Evolutionary conservation across 2,113 vertebrate species (phyloP), one percentile per base, ranked within the genome.

Genomic region (Chamaetylas fuelleborni): DNA sequence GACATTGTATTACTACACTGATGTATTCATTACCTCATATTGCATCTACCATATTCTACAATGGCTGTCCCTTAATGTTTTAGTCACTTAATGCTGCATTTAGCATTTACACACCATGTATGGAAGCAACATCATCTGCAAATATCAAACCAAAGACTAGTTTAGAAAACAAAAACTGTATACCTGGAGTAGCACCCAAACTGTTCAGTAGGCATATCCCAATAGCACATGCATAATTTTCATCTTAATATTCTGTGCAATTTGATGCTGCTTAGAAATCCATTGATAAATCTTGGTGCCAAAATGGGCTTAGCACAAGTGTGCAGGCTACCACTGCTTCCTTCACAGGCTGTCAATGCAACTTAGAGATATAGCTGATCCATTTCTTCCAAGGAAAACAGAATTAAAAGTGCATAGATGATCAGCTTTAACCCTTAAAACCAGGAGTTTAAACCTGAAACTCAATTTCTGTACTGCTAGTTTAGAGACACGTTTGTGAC

Each of bases 351-450:
- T 54, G 29, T 9, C 61, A 47, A 1, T 12, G 18, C 7, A 83
- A 31, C 8, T 50, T 29, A 11, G 0, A 73, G 14, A 9, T 17
- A 38, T 0, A 62, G 5, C 8, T 2, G 8, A 67, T 23, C 19
- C 8, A 7, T 29, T 34, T 43, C 45, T 67, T 64, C 28, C 14
- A 47, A 26, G 16, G 15, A 23, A 62, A 77, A 50, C 5, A 13
- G 16, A 69, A 57, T 53, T 64, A 45, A 17, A 70, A 57, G 24
- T 16, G 7, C 22, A 56, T 0, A 24, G 3, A 65, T 22, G 7
- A 51, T 38, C 14, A 42, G 16, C 42, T 89, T 83, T 47, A 80
- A 88, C 22, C 5, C 28, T 69, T 67, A 47, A 60, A 60, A n/a
- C 2, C 24, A 51, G 7, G 33, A 93, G 31, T 70, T 56, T 8